Conservation (phyloP, 2,888 invertebrate species). For the Lymantria monacha region DNA sequence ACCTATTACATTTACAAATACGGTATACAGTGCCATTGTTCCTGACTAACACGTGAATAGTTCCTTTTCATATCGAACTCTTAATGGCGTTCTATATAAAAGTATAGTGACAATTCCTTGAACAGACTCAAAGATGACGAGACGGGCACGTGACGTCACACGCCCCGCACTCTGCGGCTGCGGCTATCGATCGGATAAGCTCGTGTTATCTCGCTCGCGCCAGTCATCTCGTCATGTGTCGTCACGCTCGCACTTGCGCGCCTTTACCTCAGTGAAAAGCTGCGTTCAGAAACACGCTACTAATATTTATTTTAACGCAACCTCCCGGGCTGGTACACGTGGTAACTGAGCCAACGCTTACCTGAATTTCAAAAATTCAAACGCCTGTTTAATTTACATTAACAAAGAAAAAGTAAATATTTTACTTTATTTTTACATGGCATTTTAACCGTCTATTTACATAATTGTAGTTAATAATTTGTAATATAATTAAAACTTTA, state of each 20-base stretch:
- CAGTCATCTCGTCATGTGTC: conserved; percentile 45
- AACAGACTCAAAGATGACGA: conserved; percentile 78
- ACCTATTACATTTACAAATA: not conserved
- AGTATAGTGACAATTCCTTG: conserved; percentile 76
- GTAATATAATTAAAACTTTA: too few species aligned
- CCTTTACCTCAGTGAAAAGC: conserved; percentile 61
- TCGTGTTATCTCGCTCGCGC: conserved; percentile 64
- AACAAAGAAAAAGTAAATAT: not conserved
- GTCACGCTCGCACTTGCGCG: conserved; percentile 58
- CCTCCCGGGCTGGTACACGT: conserved; percentile 70
- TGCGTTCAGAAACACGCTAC: conserved; percentile 78
- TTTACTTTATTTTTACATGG: not conserved
- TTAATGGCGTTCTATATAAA: conserved; percentile 49
- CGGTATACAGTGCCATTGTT: not conserved
- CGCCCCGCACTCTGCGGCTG: conserved; percentile 79
- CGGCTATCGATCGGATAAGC: conserved; percentile 79
- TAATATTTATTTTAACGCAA: conserved; percentile 82
- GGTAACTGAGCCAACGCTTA: conserved; percentile 37
- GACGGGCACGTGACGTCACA: conserved; percentile 78
- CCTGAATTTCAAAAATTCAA: conserved; percentile 14
- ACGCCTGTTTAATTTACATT: not conserved
- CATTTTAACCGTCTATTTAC: too few species aligned
- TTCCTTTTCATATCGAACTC: conserved; percentile 22
- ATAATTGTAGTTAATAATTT: too few species aligned
- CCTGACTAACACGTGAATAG: conserved; percentile 9